Conservation (phyloP, 2,113 vertebrate genomes). For the Puntigrus tetrazona region DNA sequence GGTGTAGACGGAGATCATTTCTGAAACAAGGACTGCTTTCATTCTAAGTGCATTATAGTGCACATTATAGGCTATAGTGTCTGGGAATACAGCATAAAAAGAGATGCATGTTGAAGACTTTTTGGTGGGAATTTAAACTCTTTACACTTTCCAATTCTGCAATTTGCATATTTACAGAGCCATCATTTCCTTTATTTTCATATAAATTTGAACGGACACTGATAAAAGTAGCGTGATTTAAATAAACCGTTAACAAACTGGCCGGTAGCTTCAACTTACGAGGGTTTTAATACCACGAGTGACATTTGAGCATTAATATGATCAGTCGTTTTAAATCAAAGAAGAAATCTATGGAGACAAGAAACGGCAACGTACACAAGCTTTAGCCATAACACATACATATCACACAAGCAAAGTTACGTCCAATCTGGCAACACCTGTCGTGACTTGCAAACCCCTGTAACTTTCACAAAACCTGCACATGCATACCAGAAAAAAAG, state of each 20-base stretch:
- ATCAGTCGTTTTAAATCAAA: background rate
- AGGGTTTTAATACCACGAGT: background rate
- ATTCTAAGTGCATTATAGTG: too few relatives aligned
- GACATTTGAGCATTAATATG: background rate
- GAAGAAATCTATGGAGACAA: background rate
- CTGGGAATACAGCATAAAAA: too few relatives aligned
- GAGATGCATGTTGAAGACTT: too few relatives aligned
- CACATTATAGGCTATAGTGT: too few relatives aligned
- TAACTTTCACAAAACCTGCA: background rate
- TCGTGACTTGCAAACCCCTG: background rate
- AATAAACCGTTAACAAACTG: background rate
- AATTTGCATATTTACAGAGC: background rate
- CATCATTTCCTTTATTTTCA: background rate
- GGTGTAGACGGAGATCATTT: too few relatives aligned
- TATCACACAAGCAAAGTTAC: background rate
- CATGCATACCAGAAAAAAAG: background rate
- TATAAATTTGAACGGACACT: background rate
- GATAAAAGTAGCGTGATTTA: background rate
- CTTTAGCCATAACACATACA: background rate
- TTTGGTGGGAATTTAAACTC: background rate
- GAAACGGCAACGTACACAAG: background rate
- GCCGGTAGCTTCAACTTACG: background rate
- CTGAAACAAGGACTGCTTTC: too few relatives aligned
- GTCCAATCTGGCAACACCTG: background rate
- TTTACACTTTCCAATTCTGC: background rate